Evolutionary conservation across 2,113 vertebrate genomes (phyloP).

Genomic region (Cariama cristata): DNA sequence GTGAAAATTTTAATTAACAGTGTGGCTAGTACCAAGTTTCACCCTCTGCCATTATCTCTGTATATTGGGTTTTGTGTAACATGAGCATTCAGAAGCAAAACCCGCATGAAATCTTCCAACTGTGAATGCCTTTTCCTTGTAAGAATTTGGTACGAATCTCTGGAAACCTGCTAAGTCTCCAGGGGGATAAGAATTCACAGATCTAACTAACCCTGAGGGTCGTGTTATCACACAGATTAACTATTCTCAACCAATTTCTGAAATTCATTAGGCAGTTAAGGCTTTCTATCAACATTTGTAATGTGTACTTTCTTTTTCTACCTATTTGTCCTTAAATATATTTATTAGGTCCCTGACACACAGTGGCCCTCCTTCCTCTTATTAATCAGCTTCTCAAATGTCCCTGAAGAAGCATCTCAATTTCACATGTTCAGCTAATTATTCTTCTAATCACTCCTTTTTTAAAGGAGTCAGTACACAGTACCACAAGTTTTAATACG

Average conservation of each 20-base stretch:
- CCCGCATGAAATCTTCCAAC: conserved; percentile 10
- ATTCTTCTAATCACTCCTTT: conserved; percentile 12
- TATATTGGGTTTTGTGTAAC: background rate
- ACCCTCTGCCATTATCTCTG: background rate
- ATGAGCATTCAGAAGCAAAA: conserved; percentile 21
- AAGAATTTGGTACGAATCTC: conserved; percentile 31
- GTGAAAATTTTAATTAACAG: conserved; percentile 31
- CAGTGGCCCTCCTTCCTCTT: background rate
- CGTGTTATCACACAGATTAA: conserved; percentile 67
- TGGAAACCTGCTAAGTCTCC: conserved; percentile 41
- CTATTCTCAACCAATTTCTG: conserved; percentile 62
- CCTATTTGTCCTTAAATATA: conserved; percentile 52
- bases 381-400: conserved; percentile 11
- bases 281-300: conserved; percentile 67
- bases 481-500: background rate
- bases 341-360: conserved; percentile 49
- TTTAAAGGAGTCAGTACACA: background rate
- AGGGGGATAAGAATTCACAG: conserved; percentile 44
- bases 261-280: conserved; percentile 66
- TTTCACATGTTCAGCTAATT: conserved; percentile 50
- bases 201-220: conserved; percentile 67
- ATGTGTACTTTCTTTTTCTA: conserved; percentile 60
- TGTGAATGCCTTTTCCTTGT: conserved; percentile 1
- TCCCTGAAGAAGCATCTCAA: background rate
- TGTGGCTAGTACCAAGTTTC: background rate